Evolutionary conservation across 2,113 vertebrate genomes (phyloP), one percentile per base, ranked within the genome.

Genomic region (Chelonoidis abingdonii): DNA sequence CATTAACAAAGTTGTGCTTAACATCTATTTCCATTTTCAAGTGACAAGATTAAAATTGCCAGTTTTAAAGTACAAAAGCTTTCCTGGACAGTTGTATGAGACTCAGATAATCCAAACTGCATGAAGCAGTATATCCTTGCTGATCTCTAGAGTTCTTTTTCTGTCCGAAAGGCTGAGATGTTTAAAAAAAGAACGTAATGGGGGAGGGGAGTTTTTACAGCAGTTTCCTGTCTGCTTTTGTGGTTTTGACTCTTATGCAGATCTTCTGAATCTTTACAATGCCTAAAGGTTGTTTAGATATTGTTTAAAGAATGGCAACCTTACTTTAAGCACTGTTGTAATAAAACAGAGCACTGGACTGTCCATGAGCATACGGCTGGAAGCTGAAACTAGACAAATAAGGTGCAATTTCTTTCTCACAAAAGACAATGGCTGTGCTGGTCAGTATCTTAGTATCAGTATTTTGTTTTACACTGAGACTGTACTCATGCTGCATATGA

Each of bases 141-240:
- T 65, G 5, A 25, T n/a, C 65, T 50, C 88, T 10, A 25, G 31
- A 44, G 10, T 47, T 38, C 79, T 16, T 0, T n/a, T 81, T 50
- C 10, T 41, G 35, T n/a, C 86, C 24, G 2, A 54, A 76, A 86
- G 49, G 50, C 54, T 0, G 0, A 89, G 38, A 27, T 8, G 5
- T 72, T 38, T 31, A 52, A 14, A 41, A 44, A 81, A 35, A 8
- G 2, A 78, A n/a, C 31, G 80, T n/a, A 12, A 14, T 0, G 0
- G 62, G 38, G 10, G 49, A 22, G 54, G 49, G 69, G 38, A 95
- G 88, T 4, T 41, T 2, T 7, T 69, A 65, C 91, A 94, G 89
- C 84, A 3, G 16, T 84, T 97, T 97, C 94, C 96, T 89, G 79
- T 6, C 59, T 88, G 86, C 86, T 87, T 80, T 95, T 1, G 6